Base-by-base conservation (phyloP, 35 echinoderm and acorn worm genomes). In the Anneissia japonica region DNA sequence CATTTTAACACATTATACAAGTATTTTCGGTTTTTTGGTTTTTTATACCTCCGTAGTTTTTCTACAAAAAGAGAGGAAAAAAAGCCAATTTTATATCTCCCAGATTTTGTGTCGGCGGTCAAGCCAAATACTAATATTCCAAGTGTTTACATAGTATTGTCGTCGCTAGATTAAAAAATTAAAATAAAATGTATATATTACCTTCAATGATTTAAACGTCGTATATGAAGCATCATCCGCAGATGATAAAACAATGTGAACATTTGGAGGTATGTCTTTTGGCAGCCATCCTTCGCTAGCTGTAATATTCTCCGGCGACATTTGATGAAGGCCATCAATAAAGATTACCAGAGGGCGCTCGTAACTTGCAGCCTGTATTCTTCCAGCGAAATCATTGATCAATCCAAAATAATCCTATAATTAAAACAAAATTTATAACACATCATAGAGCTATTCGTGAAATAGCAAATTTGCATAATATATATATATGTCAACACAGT, bases 361-460 rank as follows among this genome's bases (percentile, higher is more conserved):
- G 30, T 31, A 35, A 38, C 84, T 79, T 26, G 91, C 91, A 31
- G 82, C 46, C 37, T 45, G 40, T 21, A 97, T 76, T n/a, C 90
- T 87, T 26, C 86, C 83, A 17, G 88, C 77, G 1, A 97, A 81
- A 72, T 97, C 95, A 88, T 97, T 97, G 31, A 97, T 78, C 13
- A 90, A 74, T 21, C 90, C 95, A 78, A 86, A 79, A 75, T 85
- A 91, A 40, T 97, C 95, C 95, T 97, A 35, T 13, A 19, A 26
- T n/a, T 23, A 33, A 36, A 85, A 77, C 35, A 90, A 90, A 34
- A 74, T 4, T 43, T 43, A 43, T 43, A 43, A 43, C 14, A 80
- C 36, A 80, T 80, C 26, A 34, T 80, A 26, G 11, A 80, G 78
- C 1, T 80, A 26, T 36, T 34, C 6, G 12, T 1, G 78, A 3